phyloP scores from a whole-genome alignment of 2,113 vertebrate genomes.

The Lepus timidus region DNA sequence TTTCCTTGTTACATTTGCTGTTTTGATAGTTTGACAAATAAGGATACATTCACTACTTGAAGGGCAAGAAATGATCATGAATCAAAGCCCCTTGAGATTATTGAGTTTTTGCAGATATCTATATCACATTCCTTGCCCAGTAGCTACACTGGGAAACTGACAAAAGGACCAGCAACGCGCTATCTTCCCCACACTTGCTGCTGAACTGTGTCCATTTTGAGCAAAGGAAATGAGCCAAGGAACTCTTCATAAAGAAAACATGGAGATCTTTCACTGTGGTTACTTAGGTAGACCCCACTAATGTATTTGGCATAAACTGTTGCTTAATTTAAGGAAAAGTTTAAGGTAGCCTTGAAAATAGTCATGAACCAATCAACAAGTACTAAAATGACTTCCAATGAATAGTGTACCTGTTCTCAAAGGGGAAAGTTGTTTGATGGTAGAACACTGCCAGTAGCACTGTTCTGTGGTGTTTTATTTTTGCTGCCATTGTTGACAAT shows the following conservation, averaged over 20 bases:
- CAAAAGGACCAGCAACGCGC: not conserved
- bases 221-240: not conserved
- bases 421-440: not conserved
- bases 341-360: conserved; percentile 8
- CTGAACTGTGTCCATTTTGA: not conserved
- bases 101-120: not conserved
- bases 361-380: not conserved
- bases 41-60: conserved; percentile 16
- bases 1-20: conserved; percentile 33
- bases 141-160: not conserved
- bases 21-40: conserved; percentile 36
- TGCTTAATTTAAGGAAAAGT: conserved; percentile 26
- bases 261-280: conserved; percentile 14
- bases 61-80: not conserved
- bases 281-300: not conserved
- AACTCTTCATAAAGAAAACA: conserved; percentile 26
- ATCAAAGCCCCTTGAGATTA: not conserved
- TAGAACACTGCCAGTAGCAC: not conserved
- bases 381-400: not conserved
- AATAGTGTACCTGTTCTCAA: not conserved
- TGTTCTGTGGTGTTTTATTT: conserved; percentile 29
- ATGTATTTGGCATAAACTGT: not conserved
- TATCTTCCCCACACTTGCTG: not conserved
- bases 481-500: not conserved
- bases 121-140: not conserved